These are phyloP conservation scores for Odontocerum albicorne DNA, from an alignment of 2,888 invertebrate genomes.

Conservation along the genomic window DNA sequence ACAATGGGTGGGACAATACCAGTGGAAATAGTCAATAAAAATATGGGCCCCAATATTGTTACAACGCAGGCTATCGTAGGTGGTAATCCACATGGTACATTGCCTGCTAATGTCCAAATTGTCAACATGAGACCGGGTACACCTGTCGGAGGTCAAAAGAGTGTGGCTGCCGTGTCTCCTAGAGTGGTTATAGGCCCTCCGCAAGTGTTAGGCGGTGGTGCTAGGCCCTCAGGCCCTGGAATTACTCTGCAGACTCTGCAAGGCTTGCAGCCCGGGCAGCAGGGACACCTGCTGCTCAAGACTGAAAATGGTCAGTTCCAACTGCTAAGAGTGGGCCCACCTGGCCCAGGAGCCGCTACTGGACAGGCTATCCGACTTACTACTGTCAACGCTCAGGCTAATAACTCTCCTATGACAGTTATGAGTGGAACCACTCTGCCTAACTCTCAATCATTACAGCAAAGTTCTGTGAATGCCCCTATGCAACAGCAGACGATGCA, in stretches of 20 bases:
- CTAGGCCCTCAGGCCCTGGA: slow-evolving; percentile 79
- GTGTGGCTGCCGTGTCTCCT: slow-evolving; percentile 74
- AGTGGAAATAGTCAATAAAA: slow-evolving; percentile 64
- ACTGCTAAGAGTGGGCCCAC: slow-evolving; percentile 85
- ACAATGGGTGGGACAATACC: slow-evolving; percentile 60
- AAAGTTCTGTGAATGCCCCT: slow-evolving; percentile 39
- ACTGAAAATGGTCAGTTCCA: slow-evolving; percentile 97
- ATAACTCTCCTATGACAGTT: slow-evolving; percentile 26
- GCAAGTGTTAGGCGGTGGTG: slow-evolving; percentile 73
- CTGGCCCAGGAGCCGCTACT: slow-evolving; percentile 62
- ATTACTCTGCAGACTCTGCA: slow-evolving; percentile 87
- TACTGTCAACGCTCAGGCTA: slow-evolving; percentile 78
- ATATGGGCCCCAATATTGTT: slow-evolving; percentile 55
- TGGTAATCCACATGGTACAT: slow-evolving; percentile 62
- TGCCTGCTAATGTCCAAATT: slow-evolving; percentile 80
- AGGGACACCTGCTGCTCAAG: slow-evolving; percentile 87
- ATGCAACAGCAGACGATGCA: slow-evolving; percentile 38
- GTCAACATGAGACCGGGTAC: slow-evolving; percentile 80
- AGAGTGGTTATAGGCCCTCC: slow-evolving; percentile 82
- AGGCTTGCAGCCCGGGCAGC: slow-evolving; percentile 84
- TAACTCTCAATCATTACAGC: slow-evolving; percentile 40
- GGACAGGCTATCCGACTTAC: slow-evolving; percentile 81
- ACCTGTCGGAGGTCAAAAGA: slow-evolving; percentile 73
- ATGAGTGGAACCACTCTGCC: slow-evolving; percentile 50
- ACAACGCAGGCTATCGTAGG: slow-evolving; percentile 64